Evolutionary conservation across 2,113 vertebrate species (phyloP).

Genomic region (zebrafish (Danio rerio)): GRCz12tu NC_133188.1:25222001-25222500

Average conservation of each 20-base stretch:
- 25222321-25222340: conserved; percentile 39
- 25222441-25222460: conserved; percentile 26
- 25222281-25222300: conserved; percentile 50
- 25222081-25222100: not conserved
- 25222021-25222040: conserved; percentile 53
- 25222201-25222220: conserved; percentile 14
- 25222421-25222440: conserved; percentile 48
- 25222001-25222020: not conserved
- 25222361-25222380: conserved; percentile 50
- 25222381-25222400: conserved; percentile 39
- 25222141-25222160: not conserved
- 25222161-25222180: not conserved
- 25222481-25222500: conserved; percentile 40
- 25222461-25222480: conserved; percentile 42
- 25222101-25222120: not conserved
- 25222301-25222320: conserved; percentile 53
- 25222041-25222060: conserved; percentile 70
- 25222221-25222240: not conserved
- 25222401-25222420: conserved; percentile 6
- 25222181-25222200: not conserved
- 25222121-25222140: not conserved
- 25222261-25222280: conserved; percentile 37
- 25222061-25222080: conserved; percentile 21
- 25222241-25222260: not conserved
- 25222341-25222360: conserved; percentile 48